phyloP scores from a whole-genome alignment of 2,113 vertebrate species.

The Hassar affinis region DNA sequence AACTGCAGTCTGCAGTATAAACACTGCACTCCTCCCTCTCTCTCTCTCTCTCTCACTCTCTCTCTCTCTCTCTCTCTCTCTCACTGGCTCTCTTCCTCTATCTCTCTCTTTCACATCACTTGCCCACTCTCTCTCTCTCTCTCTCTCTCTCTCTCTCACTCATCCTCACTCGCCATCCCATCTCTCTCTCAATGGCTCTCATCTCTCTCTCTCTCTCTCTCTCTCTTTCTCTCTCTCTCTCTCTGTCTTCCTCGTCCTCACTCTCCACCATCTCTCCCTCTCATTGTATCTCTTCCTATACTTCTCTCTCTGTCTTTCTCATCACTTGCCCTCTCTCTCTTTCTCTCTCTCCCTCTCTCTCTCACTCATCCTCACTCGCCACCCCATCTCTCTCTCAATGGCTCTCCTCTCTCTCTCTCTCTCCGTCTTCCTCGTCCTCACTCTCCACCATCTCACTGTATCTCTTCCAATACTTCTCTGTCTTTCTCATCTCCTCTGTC shows the following conservation, averaged over 20 bases:
- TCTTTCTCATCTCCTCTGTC: background rate
- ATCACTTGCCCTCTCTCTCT: too few species aligned
- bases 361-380: background rate
- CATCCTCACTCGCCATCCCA: too few species aligned
- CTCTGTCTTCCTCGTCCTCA: constrained; percentile 12
- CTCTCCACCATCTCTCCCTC: too few species aligned
- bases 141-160: constrained; percentile 18
- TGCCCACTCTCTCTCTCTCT: constrained; percentile 11
- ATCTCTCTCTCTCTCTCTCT: constrained; percentile 18
- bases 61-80: constrained; percentile 27
- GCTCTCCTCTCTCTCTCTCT: constrained; percentile 21
- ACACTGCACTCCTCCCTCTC: background rate
- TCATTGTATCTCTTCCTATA: background rate
- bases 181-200: too few species aligned
- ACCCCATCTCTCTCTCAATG: background rate
- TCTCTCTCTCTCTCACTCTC: background rate
- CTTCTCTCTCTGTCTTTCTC: constrained; percentile 20
- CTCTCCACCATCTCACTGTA: background rate
- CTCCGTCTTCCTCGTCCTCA: constrained; percentile 5
- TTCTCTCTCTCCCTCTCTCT: too few species aligned
- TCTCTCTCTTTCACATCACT: too few species aligned
- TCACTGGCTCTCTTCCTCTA: background rate
- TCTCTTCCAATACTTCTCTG: background rate
- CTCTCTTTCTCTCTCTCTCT: constrained; percentile 6
- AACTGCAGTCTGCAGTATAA: constrained; percentile 3